phyloP scores from a whole-genome alignment of 2,113 vertebrate genomes.

The Lophura nycthemera region DNA sequence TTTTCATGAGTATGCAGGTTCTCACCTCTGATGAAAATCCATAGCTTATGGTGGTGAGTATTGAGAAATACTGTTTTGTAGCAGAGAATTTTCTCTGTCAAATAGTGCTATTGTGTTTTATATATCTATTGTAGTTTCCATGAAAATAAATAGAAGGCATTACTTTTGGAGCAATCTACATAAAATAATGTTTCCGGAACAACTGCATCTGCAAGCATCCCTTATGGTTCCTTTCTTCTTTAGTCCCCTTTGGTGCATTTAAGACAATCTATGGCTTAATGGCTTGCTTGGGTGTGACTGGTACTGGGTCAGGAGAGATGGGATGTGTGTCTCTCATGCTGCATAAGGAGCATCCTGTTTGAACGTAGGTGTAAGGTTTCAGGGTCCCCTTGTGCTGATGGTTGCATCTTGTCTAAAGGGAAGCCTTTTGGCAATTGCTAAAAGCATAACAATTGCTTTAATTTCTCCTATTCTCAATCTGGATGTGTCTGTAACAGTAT shows the following conservation, averaged over 20 bases:
- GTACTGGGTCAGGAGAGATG: not conserved
- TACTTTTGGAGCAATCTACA: too few relatives aligned
- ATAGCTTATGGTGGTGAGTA: too few relatives aligned
- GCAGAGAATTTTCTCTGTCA: too few relatives aligned
- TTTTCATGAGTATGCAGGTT: too few relatives aligned
- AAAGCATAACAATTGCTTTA: not conserved
- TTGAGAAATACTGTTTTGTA: too few relatives aligned
- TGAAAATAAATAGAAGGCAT: too few relatives aligned
- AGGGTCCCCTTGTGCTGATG: not conserved
- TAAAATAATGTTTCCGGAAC: not conserved
- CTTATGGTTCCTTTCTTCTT: fast-evolving
- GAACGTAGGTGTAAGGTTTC: not conserved
- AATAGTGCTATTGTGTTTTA: too few relatives aligned
- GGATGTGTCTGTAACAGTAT: not conserved
- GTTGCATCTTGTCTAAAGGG: not conserved
- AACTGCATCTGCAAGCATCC: not conserved
- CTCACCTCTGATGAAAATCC: too few relatives aligned
- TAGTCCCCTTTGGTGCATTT: not conserved
- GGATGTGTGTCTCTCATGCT: fast-evolving
- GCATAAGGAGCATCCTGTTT: not conserved
- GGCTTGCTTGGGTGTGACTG: not conserved
- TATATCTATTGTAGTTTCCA: too few relatives aligned
- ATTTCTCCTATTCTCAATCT: not conserved
- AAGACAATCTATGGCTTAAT: not conserved
- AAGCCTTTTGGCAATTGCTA: not conserved